Conservation (phyloP, 2,113 vertebrate genomes). For the Hypocryptadius cinnamomeus region DNA sequence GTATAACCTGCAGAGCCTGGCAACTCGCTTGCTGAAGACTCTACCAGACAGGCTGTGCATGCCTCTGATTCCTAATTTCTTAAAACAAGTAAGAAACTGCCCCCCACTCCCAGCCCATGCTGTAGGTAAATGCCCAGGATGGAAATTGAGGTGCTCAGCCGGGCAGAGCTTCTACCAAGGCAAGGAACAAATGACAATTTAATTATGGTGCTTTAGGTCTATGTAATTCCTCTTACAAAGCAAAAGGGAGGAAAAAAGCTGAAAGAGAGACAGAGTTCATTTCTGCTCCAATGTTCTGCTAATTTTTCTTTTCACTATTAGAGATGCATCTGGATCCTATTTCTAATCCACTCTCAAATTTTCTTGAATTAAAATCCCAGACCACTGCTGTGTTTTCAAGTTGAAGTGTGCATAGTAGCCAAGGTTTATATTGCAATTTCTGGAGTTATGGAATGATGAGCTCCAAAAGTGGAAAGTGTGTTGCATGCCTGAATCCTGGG, state of each 20-base stretch:
- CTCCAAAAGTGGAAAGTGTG: conserved; percentile 37
- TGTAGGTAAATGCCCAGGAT: conserved; percentile 56
- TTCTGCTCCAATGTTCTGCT: not conserved
- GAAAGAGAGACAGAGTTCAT: conserved; percentile 2
- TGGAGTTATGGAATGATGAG: conserved; percentile 58
- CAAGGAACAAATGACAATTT: conserved; percentile 61
- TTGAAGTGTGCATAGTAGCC: conserved; percentile 48
- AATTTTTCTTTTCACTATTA: conserved; percentile 45
- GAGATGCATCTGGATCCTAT: conserved; percentile 64
- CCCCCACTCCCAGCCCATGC: not conserved
- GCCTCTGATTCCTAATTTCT: conserved; percentile 26
- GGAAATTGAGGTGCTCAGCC: conserved; percentile 52
- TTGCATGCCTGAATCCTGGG: not conserved
- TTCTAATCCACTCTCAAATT: conserved; percentile 70
- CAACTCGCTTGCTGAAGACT: conserved; percentile 46
- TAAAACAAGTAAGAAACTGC: not conserved
- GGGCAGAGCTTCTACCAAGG: conserved; percentile 56
- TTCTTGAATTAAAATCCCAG: conserved; percentile 69
- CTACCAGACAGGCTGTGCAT: conserved; percentile 40
- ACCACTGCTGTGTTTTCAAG: conserved; percentile 63
- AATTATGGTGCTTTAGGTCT: conserved; percentile 51
- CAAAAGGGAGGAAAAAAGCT: not conserved
- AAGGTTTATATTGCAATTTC: conserved; percentile 63
- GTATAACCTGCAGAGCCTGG: conserved; percentile 58
- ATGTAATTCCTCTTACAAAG: conserved; percentile 26